Evolutionary conservation across 2,113 vertebrate genomes (phyloP), one percentile per base, ranked within the genome.

Genomic region (Nerophis lumbriciformis): DNA sequence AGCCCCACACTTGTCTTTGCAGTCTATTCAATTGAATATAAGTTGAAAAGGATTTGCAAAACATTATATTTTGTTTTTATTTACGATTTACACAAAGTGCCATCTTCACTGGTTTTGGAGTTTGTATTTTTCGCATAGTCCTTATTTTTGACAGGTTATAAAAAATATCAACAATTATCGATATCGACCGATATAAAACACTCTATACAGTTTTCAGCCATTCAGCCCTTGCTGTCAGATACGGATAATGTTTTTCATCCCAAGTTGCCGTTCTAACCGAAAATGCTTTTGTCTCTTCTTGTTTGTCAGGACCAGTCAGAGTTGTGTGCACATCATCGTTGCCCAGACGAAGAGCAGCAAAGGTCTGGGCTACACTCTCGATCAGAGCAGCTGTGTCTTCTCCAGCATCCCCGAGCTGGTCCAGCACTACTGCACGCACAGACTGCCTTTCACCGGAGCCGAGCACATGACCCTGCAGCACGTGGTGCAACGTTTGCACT

Each of bases 301-400:
- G 10, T 21, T 44, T 48, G 6, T 14, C 78, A 98, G 96, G 89
- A 98, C 96, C 38, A 97, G 95, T 74, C 95, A 98, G 74, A 94
- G 94, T 16, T 98, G 94, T 4, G 96, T 97, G 47, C 96, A 98
- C 87, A 98, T 98, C 89, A 95, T 98, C 5, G 94, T 98, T 82
- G 95, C 96, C 5, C 94, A 97, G 89, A 98, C 96, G 42, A 97
- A 94, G 70, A 93, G 94, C 79, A 92, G 78, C 77, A 88, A 88
- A 58, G 81, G 87, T 38, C 48, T 84, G 80, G 93, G 91, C 60
- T 98, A 93, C 85, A 98, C 95, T 0, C 90, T 98, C 78, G 87
- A 94, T 79, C 94, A 98, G 88, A 92, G 90, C 2, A 93, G 95
- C 21, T 95, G 94, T 0, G 91, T 92, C 71, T 98, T 98, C 10